Base-by-base conservation (phyloP, 1,140 invertebrate species). In the Drosophila sturtevanti region DNA sequence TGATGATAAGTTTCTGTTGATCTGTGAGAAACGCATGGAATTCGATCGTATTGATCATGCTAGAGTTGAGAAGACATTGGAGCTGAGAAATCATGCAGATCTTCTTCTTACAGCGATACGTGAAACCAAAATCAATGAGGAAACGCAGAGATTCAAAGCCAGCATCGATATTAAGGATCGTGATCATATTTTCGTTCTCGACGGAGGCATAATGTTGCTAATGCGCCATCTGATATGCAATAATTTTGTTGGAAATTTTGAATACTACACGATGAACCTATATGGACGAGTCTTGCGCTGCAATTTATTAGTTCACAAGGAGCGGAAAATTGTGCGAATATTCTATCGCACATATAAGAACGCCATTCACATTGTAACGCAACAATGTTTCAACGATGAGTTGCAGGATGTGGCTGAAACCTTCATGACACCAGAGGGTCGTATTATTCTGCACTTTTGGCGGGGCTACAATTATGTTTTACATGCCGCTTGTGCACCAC, bases 191-290 rank as follows among this genome's bases (percentile, higher is more conserved):
- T 89, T 91, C 27, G 79, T 91, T 0, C 61, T 90, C 0, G 89
- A 91, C 27, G 89, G 89, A 0, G 89, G 89, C 27, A 86, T 91
- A 0, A 86, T 87, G 70, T 62, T 91, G 10, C 71, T 91, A 0
- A 91, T 91, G 89, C 68, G 89, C 0, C 68, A 91, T 63, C 38
- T 91, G 24, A 64, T 91, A 1, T 73, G 86, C 38, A 77, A 91
- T 51, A 91, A 87, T 44, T 91, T 91, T 12, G 62, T 75, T 4
- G 89, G 89, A 5, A 55, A 48, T 38, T 91, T 81, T 24, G 77
- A 91, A 55, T 91, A 91, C 37, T 91, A 84, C 55, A 89, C 89
- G 0, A 89, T 91, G 89, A 91, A 91, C 21, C 34, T 91, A 2
- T 87, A 72, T 21, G 89, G 89, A 0, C 79, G 85, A 1, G 76